Evolutionary conservation across 2,113 vertebrate genomes (phyloP).

Genomic region (Phrynosoma blainvillii): DNA sequence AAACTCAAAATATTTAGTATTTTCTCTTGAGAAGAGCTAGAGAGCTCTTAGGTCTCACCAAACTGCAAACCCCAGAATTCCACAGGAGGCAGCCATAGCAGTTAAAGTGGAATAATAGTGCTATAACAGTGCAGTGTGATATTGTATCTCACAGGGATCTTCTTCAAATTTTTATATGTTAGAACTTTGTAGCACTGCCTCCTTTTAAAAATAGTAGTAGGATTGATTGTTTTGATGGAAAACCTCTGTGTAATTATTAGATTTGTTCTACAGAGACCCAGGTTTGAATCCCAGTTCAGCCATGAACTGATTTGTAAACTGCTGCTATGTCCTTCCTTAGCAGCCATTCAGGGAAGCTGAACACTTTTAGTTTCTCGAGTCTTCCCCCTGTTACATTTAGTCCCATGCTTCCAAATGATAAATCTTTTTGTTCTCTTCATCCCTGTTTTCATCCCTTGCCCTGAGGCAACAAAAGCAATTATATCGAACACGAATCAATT

Average conservation of each 20-base stretch:
- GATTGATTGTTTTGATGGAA: not conserved
- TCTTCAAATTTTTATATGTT: no score
- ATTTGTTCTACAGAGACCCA: not conserved
- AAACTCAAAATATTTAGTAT: no score
- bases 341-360: not conserved
- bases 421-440: not conserved
- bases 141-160: no score
- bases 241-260: not conserved
- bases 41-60: no score
- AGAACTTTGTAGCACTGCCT: no score
- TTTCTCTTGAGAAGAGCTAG: no score
- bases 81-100: no score
- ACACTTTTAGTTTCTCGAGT: not conserved
- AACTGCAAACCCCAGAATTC: no score
- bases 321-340: not conserved
- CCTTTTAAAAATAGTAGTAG: not conserved
- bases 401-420: conserved; percentile 2
- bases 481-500: conserved; percentile 22
- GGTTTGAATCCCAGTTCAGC: conserved; percentile 8
- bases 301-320: conserved; percentile 6
- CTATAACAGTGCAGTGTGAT: no score
- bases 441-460: not conserved
- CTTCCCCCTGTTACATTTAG: not conserved
- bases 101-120: no score
- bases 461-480: conserved; percentile 13